Percentiles rank a stretch among this genome's conserved stretches.
Evolutionary conservation across 92 coral and sea anemone genomes (phyloP).

Genomic region (Porites divaricata): DNA sequence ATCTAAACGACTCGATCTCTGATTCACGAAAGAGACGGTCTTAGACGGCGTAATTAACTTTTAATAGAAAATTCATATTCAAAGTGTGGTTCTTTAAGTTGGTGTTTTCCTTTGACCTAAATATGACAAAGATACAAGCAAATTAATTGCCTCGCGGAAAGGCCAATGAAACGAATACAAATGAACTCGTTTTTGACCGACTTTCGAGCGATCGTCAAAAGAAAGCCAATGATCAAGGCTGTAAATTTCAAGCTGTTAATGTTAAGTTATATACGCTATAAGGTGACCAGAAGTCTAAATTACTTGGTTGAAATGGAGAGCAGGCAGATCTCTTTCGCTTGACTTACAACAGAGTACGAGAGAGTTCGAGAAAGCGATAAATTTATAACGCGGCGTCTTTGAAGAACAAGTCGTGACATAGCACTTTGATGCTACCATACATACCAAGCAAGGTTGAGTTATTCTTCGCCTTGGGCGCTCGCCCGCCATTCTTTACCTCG

Average conservation of each 20-base stretch:
- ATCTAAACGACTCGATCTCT: not conserved
- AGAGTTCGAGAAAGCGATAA: conserved; percentile 10
- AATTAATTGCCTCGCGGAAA: not conserved
- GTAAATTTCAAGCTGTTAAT: not conserved
- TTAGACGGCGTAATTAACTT: conserved; percentile 29
- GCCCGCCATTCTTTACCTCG: conserved; percentile 74
- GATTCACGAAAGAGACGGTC: not conserved
- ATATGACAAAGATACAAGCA: conserved; percentile 20
- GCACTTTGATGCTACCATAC: conserved; percentile 22
- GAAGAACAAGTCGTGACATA: not conserved
- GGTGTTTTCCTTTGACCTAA: conserved; percentile 26
- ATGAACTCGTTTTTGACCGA: not conserved
- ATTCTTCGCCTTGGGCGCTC: conserved; percentile 89
- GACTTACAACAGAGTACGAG: not conserved
- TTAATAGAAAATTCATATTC: conserved; percentile 14
- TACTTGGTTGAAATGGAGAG: conserved; percentile 17
- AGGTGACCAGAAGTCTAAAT: not conserved
- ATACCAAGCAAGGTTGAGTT: conserved; percentile 92
- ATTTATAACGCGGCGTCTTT: not conserved
- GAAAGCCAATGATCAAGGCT: not conserved
- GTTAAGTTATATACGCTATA: not conserved
- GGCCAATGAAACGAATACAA: not conserved
- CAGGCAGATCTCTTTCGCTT: conserved; percentile 1
- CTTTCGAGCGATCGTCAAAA: not conserved
- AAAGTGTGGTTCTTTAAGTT: too few relatives aligned